A percentile compares a stretch with the other conserved stretches of the same genome.
phyloP scores from a whole-genome alignment of 1,140 invertebrate genomes.

The honey bee (Apis mellifera) region Amel_HAv3.1 CM009941.2:12664001-12664500 shows the following conservation, averaged over 20 bases:
- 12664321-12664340: conserved; percentile 14
- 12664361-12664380: background rate
- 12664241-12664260: too few relatives aligned
- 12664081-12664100: background rate
- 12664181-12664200: conserved; percentile 3
- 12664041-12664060: background rate
- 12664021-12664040: background rate
- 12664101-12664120: background rate
- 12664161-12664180: background rate
- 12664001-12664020: background rate
- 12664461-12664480: background rate
- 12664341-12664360: background rate
- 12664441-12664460: background rate
- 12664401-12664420: conserved; percentile 5
- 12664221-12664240: background rate
- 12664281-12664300: background rate
- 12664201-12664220: background rate
- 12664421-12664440: conserved; percentile 23
- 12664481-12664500: background rate
- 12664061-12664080: background rate
- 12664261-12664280: background rate
- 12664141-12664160: background rate
- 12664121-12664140: background rate
- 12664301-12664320: conserved; percentile 5
- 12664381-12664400: background rate